Percentiles rank a stretch among this genome's conserved stretches.
These are phyloP conservation scores for Andrena dorsata DNA, from an alignment of 2,888 invertebrate genomes.

Conservation along the genomic window DNA sequence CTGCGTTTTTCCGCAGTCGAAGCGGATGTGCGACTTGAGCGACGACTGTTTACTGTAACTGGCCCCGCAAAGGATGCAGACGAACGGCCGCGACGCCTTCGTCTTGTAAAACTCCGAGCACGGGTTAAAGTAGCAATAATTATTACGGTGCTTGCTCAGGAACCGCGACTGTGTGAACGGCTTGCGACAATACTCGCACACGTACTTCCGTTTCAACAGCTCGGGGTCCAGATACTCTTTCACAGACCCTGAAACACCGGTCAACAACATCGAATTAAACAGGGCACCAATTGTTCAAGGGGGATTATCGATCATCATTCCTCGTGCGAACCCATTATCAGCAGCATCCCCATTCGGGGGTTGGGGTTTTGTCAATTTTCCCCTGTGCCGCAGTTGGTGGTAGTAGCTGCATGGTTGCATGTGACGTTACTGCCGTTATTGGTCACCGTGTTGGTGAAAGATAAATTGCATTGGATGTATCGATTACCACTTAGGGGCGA, in stretches of 20 bases:
- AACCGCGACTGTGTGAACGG: conserved; percentile 45
- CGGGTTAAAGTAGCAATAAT: conserved; percentile 72
- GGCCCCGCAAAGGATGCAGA: conserved; percentile 67
- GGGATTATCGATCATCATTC: neutral
- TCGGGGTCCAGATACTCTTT: neutral
- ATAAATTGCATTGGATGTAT: neutral
- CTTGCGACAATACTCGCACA: conserved; percentile 49
- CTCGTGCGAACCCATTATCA: neutral
- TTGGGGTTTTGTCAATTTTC: too few species aligned
- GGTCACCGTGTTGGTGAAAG: neutral
- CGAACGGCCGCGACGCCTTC: conserved; percentile 52
- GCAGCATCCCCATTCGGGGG: too few species aligned
- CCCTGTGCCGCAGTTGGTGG: too few species aligned
- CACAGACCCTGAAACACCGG: conserved; percentile 42
- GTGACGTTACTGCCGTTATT: too few species aligned
- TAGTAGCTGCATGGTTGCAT: too few species aligned
- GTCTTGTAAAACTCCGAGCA: conserved; percentile 25
- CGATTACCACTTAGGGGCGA: too few species aligned
- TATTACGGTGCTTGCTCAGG: conserved; percentile 43
- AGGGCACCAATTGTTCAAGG: neutral
- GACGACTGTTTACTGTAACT: conserved; percentile 66
- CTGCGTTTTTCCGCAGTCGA: conserved; percentile 68
- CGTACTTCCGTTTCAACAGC: conserved; percentile 25
- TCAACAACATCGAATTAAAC: conserved; percentile 20
- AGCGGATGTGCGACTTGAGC: conserved; percentile 65